phyloP scores from a whole-genome alignment of 2,888 invertebrate species.

The Chymomyza caudatula region DNA sequence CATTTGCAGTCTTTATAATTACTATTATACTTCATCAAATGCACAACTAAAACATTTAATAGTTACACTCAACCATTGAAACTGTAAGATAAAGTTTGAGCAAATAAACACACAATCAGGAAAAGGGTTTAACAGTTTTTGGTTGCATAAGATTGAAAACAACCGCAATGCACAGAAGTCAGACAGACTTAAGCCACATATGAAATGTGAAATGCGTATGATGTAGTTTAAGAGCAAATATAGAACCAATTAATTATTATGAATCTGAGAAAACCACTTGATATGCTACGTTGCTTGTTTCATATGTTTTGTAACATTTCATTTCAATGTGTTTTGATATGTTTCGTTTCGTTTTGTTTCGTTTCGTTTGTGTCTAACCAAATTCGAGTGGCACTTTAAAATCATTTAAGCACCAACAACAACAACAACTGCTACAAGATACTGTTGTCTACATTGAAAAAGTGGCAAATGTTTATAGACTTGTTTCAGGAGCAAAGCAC shows the following conservation, averaged over 20 bases:
- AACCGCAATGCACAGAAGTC: neutral
- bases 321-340: neutral
- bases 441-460: neutral
- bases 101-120: slow-evolving; percentile 8
- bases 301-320: neutral
- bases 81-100: slow-evolving; percentile 17
- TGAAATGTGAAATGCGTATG: neutral
- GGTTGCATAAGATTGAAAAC: neutral
- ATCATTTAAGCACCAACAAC: slow-evolving; percentile 39
- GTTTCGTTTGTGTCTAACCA: slow-evolving; percentile 1
- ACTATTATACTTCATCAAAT: slow-evolving; percentile 57
- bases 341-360: neutral
- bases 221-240: slow-evolving; percentile 44
- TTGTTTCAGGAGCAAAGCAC: slow-evolving; percentile 7
- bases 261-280: slow-evolving; percentile 37
- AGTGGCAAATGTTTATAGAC: neutral
- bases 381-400: slow-evolving; percentile 44
- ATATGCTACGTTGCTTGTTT: neutral
- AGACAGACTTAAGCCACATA: slow-evolving; percentile 4
- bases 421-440: neutral
- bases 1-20: neutral
- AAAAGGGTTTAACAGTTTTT: neutral
- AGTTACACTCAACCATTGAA: neutral
- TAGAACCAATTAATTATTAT: slow-evolving; percentile 69
- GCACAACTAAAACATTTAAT: slow-evolving; percentile 30